Evolutionary conservation across 1,140 invertebrate genomes (phyloP).

Genomic region (Platyscapa corneri): DNA sequence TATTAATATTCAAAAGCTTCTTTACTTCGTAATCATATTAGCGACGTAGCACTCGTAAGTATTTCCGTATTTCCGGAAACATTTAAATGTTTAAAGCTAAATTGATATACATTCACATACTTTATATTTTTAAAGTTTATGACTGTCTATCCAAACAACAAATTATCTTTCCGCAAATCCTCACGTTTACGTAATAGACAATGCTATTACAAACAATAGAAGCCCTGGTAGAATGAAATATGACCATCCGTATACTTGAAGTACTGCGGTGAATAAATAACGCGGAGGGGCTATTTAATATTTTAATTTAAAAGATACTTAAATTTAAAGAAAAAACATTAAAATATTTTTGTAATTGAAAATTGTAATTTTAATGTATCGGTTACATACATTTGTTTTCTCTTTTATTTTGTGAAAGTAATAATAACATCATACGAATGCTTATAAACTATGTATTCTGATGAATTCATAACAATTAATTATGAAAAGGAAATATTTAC

Average conservation of each 20-base stretch:
- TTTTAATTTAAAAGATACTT: constrained; percentile 11
- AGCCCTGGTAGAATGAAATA: constrained; percentile 26
- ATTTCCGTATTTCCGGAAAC: not conserved
- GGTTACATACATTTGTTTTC: no score
- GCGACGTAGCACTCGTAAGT: not conserved
- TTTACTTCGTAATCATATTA: not conserved
- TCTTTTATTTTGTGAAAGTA: no score
- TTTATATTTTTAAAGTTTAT: constrained; percentile 12
- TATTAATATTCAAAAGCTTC: not conserved
- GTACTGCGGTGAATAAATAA: constrained; percentile 26
- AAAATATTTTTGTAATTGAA: constrained; percentile 1
- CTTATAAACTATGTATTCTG: no score
- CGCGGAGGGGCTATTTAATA: not conserved
- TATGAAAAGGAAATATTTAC: no score
- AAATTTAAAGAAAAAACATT: not conserved
- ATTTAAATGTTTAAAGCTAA: not conserved
- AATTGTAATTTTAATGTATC: not conserved
- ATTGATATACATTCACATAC: not conserved
- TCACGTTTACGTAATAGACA: constrained; percentile 22
- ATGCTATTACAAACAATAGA: constrained; percentile 34
- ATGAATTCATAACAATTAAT: no score
- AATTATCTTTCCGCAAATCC: constrained; percentile 21
- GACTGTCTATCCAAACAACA: not conserved
- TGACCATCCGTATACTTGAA: constrained; percentile 11
- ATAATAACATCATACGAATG: no score